A percentile compares a stretch with the other conserved stretches of the same genome.
Evolutionary conservation across 2,797 vertebrate genomes (phyloP).

Genomic region (Eulemur rubriventer): DNA sequence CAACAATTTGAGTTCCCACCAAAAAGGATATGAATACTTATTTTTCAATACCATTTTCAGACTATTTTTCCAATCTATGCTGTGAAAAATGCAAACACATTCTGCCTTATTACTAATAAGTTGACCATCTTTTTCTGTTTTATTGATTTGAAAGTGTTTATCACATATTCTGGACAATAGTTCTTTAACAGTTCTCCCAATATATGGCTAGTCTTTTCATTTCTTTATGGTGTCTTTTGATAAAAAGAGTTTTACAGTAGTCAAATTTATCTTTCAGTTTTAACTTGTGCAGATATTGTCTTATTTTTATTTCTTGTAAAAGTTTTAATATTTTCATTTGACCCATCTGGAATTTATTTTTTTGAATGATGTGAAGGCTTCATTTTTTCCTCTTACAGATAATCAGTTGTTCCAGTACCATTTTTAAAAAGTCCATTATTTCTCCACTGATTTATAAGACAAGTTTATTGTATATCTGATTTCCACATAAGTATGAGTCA

Average conservation of each 20-base stretch:
- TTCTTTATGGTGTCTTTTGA: neutral
- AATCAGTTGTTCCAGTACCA: neutral
- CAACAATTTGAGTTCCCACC: neutral
- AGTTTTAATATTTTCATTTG: neutral
- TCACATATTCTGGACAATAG: neutral
- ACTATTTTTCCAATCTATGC: neutral
- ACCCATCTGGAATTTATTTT: conserved; percentile 7
- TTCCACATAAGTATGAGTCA: neutral
- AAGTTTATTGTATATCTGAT: neutral
- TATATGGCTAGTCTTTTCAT: neutral
- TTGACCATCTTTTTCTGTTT: neutral
- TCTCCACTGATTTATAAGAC: neutral
- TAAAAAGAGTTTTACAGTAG: neutral
- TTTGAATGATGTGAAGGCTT: conserved; percentile 10
- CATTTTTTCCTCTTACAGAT: neutral
- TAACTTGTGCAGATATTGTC: neutral
- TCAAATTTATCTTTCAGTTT: conserved; percentile 27
- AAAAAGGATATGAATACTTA: neutral
- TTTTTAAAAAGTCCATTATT: neutral
- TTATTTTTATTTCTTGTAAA: neutral
- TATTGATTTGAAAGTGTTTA: conserved; percentile 8
- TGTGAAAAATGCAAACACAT: neutral
- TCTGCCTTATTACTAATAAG: neutral
- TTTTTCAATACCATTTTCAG: neutral
- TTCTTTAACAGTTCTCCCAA: neutral